A percentile compares a stretch with the other conserved stretches of the same genome.
These are phyloP conservation scores for Porites evermanni DNA, from an alignment of 92 coral and sea anemone genomes.

Conservation along the genomic window DNA sequence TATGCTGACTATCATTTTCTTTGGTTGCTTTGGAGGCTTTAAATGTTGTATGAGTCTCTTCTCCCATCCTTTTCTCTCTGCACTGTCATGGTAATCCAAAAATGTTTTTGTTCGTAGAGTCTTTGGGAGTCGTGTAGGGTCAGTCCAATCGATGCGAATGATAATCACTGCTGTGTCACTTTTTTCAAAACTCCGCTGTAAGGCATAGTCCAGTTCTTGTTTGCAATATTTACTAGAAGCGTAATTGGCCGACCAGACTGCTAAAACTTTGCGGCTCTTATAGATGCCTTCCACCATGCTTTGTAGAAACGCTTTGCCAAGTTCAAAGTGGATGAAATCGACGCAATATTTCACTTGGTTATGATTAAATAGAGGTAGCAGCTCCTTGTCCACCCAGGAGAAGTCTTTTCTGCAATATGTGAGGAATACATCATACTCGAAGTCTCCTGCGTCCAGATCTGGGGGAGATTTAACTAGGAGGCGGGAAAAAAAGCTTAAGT, in stretches of 20 bases:
- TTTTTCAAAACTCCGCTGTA: constrained; percentile 28
- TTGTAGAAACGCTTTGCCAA: constrained; percentile 14
- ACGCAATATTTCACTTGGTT: constrained; percentile 30
- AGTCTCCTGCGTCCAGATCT: background rate
- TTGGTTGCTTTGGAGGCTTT: background rate
- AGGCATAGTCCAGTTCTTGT: constrained; percentile 32
- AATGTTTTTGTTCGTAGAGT: constrained; percentile 22
- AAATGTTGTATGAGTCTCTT: constrained; percentile 31
- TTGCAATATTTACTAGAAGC: constrained; percentile 25
- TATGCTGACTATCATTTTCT: background rate
- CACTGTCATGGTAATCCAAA: constrained; percentile 37
- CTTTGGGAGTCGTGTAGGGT: constrained; percentile 14
- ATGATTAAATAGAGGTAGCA: constrained; percentile 5
- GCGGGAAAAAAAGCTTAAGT: background rate
- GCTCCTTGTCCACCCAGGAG: constrained; percentile 21
- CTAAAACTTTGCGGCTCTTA: constrained; percentile 38
- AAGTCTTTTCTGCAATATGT: constrained; percentile 29
- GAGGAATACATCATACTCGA: constrained; percentile 38
- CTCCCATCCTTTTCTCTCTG: constrained; percentile 45
- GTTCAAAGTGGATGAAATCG: constrained; percentile 19
- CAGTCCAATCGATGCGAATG: constrained; percentile 15
- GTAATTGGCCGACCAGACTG: constrained; percentile 26
- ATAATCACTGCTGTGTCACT: constrained; percentile 31
- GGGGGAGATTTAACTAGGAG: background rate
- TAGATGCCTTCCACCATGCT: constrained; percentile 21